phyloP scores from a whole-genome alignment of 2,888 invertebrate genomes.

The Lepetodrilus schrolli region DNA sequence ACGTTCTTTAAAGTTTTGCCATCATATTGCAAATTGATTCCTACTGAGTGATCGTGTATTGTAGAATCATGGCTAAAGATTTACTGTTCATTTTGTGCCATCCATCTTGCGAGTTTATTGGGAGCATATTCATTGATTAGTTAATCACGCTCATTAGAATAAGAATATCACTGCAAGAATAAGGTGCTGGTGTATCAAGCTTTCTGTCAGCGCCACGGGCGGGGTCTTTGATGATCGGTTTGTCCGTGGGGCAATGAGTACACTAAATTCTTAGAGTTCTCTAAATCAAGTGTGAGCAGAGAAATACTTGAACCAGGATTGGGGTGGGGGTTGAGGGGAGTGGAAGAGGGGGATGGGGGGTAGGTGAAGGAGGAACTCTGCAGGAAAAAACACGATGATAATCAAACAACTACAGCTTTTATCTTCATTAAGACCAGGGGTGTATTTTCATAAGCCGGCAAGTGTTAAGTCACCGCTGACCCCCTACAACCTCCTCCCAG shows the following conservation, averaged over 20 bases:
- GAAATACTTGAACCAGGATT: no score
- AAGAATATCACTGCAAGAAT: not conserved
- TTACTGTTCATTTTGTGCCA: no score
- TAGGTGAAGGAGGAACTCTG: not conserved
- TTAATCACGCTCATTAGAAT: not conserved
- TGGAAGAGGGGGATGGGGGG: not conserved
- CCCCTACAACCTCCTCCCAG: not conserved
- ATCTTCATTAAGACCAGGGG: not conserved
- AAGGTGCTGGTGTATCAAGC: not conserved
- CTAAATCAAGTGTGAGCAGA: no score
- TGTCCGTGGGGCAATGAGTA: not conserved
- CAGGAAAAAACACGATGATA: not conserved
- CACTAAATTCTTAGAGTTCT: no score
- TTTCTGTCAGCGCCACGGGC: not conserved
- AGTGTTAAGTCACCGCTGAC: slow-evolving; percentile 1
- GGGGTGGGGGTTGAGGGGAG: no score
- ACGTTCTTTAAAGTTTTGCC: not conserved
- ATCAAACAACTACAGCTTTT: not conserved
- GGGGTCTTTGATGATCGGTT: no score
- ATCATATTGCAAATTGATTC: not conserved
- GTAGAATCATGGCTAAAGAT: no score
- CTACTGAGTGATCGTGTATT: no score
- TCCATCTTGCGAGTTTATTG: not conserved
- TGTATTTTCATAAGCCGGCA: slow-evolving; percentile 9
- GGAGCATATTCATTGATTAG: not conserved